phyloP scores from a whole-genome alignment of 2,113 vertebrate genomes.

The Pomatorhinus ruficollis region DNA sequence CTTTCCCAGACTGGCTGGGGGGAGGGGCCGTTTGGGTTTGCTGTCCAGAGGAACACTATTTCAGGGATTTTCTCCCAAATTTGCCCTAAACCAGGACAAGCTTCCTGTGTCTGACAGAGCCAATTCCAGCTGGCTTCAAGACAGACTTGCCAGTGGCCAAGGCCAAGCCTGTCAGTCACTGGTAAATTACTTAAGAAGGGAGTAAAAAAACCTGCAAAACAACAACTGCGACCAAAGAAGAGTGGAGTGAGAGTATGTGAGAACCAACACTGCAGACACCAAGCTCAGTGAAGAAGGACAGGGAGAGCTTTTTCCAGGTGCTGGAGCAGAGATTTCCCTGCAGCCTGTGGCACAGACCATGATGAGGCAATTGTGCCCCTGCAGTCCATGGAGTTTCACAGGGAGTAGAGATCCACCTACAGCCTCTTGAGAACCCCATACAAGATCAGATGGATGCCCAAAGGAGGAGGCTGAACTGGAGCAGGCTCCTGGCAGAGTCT shows the following conservation, averaged over 20 bases:
- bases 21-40: too few relatives aligned
- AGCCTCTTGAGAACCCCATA: not conserved
- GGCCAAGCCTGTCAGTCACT: accelerated
- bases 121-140: not conserved
- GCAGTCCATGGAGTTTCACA: accelerated
- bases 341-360: not conserved
- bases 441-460: not conserved
- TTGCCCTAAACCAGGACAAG: too few relatives aligned
- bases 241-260: not conserved
- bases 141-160: not conserved
- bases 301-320: not conserved
- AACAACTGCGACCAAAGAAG: not conserved
- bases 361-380: not conserved
- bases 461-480: not conserved
- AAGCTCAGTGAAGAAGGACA: not conserved
- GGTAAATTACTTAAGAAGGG: not conserved
- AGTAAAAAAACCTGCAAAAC: not conserved
- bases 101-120: not conserved
- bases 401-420: not conserved
- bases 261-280: not conserved
- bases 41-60: too few relatives aligned
- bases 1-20: too few relatives aligned
- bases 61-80: too few relatives aligned
- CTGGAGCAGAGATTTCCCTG: not conserved
- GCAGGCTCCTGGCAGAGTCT: not conserved